Conservation (phyloP, 2,888 invertebrate genomes). For the Eristalinus aeneus region DNA sequence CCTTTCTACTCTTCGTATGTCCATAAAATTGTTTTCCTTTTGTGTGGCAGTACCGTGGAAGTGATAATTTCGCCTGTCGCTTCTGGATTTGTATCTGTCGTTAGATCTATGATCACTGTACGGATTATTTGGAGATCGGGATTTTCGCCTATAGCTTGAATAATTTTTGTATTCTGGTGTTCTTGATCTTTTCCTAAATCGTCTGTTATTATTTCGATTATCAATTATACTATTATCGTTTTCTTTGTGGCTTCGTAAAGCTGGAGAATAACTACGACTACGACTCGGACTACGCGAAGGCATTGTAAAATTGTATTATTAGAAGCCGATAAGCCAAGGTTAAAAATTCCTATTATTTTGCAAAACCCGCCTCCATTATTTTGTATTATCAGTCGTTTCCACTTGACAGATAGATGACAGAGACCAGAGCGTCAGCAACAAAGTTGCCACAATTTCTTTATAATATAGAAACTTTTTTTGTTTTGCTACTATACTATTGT, state of each 20-base stretch:
- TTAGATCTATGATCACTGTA: conserved; percentile 74
- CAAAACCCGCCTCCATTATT: neutral
- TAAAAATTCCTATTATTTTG: neutral
- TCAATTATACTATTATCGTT: neutral
- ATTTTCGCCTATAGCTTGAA: conserved; percentile 8
- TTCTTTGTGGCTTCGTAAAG: conserved; percentile 1
- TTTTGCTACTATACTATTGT: too few relatives aligned
- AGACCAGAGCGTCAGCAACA: too few relatives aligned
- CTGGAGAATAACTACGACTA: conserved; percentile 24
- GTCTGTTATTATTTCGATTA: neutral
- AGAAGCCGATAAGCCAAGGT: neutral
- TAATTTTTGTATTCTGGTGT: conserved; percentile 19
- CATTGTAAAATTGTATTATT: neutral
- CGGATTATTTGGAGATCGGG: conserved; percentile 10
- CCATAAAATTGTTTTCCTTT: conserved; percentile 84
- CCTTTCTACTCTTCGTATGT: conserved; percentile 86
- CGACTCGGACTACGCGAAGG: conserved; percentile 42
- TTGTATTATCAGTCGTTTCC: too few relatives aligned
- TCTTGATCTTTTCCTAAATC: conserved; percentile 33
- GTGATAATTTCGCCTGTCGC: conserved; percentile 58
- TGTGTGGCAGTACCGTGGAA: conserved; percentile 51
- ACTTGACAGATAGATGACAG: neutral
- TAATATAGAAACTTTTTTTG: too few relatives aligned
- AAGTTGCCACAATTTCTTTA: too few relatives aligned
- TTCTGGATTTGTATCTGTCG: conserved; percentile 74